phyloP scores from a whole-genome alignment of 1,140 invertebrate genomes.

The Hermetia illucens region DNA sequence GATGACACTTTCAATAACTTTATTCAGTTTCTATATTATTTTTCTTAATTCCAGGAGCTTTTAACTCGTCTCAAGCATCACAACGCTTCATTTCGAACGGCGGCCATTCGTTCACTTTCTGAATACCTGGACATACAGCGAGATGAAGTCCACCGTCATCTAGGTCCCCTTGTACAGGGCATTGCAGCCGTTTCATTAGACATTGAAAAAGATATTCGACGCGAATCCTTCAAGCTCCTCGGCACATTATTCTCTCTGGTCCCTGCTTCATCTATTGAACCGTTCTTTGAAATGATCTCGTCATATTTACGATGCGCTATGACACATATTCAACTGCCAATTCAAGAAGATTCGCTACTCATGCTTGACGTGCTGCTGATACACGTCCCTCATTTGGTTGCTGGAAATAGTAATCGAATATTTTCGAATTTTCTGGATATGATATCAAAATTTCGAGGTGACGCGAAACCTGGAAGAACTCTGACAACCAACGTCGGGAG shows the following conservation, averaged over 20 bases:
- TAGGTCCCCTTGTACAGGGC: constrained; percentile 51
- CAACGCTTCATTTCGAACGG: constrained; percentile 51
- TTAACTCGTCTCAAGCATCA: constrained; percentile 62
- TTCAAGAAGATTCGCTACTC: constrained; percentile 67
- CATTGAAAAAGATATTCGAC: constrained; percentile 52
- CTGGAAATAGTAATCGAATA: constrained; percentile 48
- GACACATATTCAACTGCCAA: constrained; percentile 64
- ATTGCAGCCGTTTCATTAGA: constrained; percentile 55
- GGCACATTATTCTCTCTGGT: constrained; percentile 44
- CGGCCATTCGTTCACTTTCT: constrained; percentile 54
- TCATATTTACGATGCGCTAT: constrained; percentile 72
- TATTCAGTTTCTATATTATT: constrained; percentile 5
- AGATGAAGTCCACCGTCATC: constrained; percentile 39
- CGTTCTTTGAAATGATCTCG: constrained; percentile 58
- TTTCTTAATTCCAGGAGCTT: constrained; percentile 42
- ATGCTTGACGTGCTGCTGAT: constrained; percentile 57
- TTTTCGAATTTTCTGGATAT: constrained; percentile 64
- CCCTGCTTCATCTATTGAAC: constrained; percentile 33
- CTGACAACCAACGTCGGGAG: constrained; percentile 47
- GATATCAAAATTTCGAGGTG: constrained; percentile 51
- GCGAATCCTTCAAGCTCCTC: constrained; percentile 50
- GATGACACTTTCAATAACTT: not conserved
- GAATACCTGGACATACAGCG: constrained; percentile 45
- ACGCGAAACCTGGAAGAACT: constrained; percentile 43
- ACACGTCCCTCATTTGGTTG: constrained; percentile 43